phyloP scores from a whole-genome alignment of 2,888 invertebrate species.

The Portevinia maculata region DNA sequence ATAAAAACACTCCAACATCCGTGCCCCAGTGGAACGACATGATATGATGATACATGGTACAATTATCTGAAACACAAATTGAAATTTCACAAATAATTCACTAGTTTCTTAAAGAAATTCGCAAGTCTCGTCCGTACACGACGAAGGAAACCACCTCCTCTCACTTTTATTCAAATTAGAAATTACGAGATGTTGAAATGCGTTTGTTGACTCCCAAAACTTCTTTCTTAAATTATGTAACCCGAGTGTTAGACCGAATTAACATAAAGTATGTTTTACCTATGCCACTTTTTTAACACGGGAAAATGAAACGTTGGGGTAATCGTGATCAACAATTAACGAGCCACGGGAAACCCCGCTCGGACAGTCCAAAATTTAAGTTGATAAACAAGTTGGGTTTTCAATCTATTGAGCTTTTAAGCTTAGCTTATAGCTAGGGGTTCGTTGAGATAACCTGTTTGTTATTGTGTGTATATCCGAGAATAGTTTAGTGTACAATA shows the following conservation, averaged over 20 bases:
- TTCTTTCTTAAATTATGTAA: conserved; percentile 40
- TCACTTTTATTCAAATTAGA: conserved; percentile 17
- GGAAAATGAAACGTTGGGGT: background rate
- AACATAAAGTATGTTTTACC: conserved; percentile 8
- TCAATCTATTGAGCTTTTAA: conserved; percentile 49
- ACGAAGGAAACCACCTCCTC: conserved; percentile 17
- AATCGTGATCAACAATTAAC: too few relatives aligned
- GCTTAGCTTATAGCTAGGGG: conserved; percentile 40
- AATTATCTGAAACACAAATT: conserved; percentile 7
- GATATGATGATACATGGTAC: conserved; percentile 79
- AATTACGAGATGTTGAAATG: background rate
- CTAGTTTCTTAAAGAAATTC: conserved; percentile 13
- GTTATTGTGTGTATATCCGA: too few relatives aligned
- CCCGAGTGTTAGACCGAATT: conserved; percentile 2
- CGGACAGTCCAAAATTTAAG: conserved; percentile 19
- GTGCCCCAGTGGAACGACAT: conserved; percentile 88
- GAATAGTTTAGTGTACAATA: conserved; percentile 5
- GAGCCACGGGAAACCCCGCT: conserved; percentile 23
- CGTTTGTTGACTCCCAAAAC: conserved; percentile 1
- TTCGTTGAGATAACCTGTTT: too few relatives aligned
- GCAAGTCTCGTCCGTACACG: background rate
- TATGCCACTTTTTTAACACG: background rate
- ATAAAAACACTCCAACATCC: conserved; percentile 86
- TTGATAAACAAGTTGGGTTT: conserved; percentile 36
- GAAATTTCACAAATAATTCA: conserved; percentile 8